phyloP scores from a whole-genome alignment of 1,140 invertebrate species.

The Mya arenaria region DNA sequence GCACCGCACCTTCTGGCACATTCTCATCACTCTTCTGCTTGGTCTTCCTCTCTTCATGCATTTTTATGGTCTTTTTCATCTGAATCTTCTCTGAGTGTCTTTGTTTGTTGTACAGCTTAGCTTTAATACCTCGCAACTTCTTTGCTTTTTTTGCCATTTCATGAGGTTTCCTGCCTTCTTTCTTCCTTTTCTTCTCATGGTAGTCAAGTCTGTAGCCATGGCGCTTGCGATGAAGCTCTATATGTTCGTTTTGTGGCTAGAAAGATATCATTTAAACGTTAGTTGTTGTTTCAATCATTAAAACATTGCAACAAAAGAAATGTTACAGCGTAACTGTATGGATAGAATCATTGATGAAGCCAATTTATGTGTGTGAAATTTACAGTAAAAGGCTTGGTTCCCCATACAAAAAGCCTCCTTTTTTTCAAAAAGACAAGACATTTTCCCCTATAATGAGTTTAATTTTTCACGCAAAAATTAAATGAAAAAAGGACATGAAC shows the following conservation, averaged over 20 bases:
- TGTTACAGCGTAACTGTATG: too few species aligned
- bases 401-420: too few species aligned
- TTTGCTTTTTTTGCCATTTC: conserved; percentile 94
- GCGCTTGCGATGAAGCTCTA: conserved; percentile 97
- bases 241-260: conserved; percentile 99
- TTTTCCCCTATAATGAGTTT: too few species aligned
- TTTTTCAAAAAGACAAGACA: too few species aligned
- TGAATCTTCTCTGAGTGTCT: conserved; percentile 99
- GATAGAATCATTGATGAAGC: too few species aligned
- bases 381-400: too few species aligned
- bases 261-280: too few species aligned
- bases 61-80: conserved; percentile 95
- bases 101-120: conserved; percentile 98
- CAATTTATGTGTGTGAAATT: too few species aligned
- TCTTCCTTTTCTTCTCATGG: conserved; percentile 97
- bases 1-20: conserved; percentile 94
- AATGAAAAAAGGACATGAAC: too few species aligned
- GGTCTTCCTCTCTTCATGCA: conserved; percentile 85
- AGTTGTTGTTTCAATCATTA: too few species aligned
- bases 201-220: conserved; percentile 98
- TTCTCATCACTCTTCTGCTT: conserved; percentile 91
- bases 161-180: conserved; percentile 95
- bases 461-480: too few species aligned
- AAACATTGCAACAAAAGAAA: too few species aligned
- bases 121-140: conserved; percentile 96